A percentile compares a stretch with the other conserved stretches of the same genome.
These are phyloP conservation scores for Scomberomorus guttatus DNA, from an alignment of 2,797 vertebrate species.

Conservation along the genomic window DNA sequence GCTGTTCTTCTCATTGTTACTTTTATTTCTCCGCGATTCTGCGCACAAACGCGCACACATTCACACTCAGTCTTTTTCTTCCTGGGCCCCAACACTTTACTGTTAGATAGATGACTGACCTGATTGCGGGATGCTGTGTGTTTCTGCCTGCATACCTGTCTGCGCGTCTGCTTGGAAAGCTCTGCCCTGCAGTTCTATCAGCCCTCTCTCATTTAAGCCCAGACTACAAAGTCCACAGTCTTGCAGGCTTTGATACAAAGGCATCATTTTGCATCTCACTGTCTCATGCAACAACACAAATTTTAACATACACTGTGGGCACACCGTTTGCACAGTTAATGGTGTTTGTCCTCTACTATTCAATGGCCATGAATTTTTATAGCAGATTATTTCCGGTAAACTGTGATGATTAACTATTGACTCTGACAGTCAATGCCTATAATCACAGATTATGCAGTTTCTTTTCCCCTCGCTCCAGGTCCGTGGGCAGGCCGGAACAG, in stretches of 20 bases:
- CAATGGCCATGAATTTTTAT: conserved; percentile 50
- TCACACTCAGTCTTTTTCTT: conserved; percentile 39
- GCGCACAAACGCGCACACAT: conserved; percentile 34
- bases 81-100: conserved; percentile 57
- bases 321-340: conserved; percentile 56
- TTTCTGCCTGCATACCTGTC: conserved; percentile 38
- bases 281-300: conserved; percentile 28
- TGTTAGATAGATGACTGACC: conserved; percentile 74
- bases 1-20: conserved; percentile 75
- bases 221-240: conserved; percentile 52
- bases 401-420: conserved; percentile 67
- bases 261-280: conserved; percentile 40
- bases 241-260: conserved; percentile 41
- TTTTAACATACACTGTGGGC: conserved; percentile 29
- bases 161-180: conserved; percentile 42
- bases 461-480: conserved; percentile 83
- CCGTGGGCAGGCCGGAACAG: conserved; percentile 92
- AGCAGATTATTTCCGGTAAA: conserved; percentile 52
- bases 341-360: conserved; percentile 38
- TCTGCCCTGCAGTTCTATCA: conserved; percentile 56
- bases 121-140: conserved; percentile 72
- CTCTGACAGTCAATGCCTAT: conserved; percentile 54
- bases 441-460: conserved; percentile 75
- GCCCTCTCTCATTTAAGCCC: conserved; percentile 43
- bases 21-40: conserved; percentile 66